These are phyloP conservation scores for Antennarius maculatus DNA, from an alignment of 2,797 vertebrate species.

Conservation along the genomic window DNA sequence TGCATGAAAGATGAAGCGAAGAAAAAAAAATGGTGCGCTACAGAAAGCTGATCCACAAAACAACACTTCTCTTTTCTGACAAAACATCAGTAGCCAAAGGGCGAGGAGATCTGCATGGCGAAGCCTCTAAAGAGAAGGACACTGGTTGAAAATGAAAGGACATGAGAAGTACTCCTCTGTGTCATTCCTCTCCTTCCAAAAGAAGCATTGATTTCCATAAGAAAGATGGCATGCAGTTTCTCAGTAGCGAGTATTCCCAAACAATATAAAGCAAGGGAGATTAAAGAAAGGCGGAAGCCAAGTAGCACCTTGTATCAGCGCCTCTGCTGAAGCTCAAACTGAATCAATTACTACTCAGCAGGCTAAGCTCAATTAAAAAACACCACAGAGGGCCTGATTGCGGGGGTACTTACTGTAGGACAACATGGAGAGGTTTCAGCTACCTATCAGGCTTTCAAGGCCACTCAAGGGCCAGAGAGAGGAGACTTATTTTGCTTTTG, in stretches of 20 bases:
- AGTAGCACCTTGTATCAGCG: slow-evolving; percentile 92
- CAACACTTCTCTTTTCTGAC: slow-evolving; percentile 91
- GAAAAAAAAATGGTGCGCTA: slow-evolving; percentile 72
- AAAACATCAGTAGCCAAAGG: slow-evolving; percentile 97
- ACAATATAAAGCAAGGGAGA: slow-evolving; percentile 91
- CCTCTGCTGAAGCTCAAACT: slow-evolving; percentile 86
- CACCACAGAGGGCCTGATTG: slow-evolving; percentile 80
- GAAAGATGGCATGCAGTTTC: slow-evolving; percentile 95
- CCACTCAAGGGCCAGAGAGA: slow-evolving; percentile 79
- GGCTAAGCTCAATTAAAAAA: slow-evolving; percentile 91
- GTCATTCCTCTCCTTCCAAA: slow-evolving; percentile 78
- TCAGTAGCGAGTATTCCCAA: slow-evolving; percentile 92
- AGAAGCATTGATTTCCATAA: slow-evolving; percentile 98
- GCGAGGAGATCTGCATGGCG: slow-evolving; percentile 93
- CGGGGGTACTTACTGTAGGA: slow-evolving; percentile 82
- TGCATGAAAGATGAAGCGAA: slow-evolving; percentile 54
- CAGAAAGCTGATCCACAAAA: slow-evolving; percentile 93
- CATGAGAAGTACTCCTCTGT: slow-evolving; percentile 83
- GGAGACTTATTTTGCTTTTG: slow-evolving; percentile 83
- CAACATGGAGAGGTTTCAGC: slow-evolving; percentile 86
- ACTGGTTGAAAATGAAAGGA: slow-evolving; percentile 90
- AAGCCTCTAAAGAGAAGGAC: slow-evolving; percentile 93
- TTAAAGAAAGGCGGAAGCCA: slow-evolving; percentile 91
- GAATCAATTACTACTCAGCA: slow-evolving; percentile 93
- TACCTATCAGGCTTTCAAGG: slow-evolving; percentile 85